Conservation (phyloP, 35 echinoderm and acorn worm genomes). For the Anneissia japonica region DNA sequence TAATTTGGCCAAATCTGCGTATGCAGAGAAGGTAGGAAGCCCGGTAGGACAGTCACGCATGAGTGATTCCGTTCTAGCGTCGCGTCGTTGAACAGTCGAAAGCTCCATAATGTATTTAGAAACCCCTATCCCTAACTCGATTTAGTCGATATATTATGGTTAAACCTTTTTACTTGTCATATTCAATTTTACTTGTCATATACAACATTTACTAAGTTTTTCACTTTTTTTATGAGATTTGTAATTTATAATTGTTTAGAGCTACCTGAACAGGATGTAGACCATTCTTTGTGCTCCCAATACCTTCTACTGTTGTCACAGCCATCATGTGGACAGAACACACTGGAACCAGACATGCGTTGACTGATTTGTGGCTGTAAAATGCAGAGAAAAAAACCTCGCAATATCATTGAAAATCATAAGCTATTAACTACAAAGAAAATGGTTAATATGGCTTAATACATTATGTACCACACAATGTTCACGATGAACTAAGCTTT, state of each 20-base stretch:
- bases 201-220: not conserved
- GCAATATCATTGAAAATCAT: too few relatives aligned
- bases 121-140: not conserved
- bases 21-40: too few relatives aligned
- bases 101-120: not conserved
- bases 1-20: too few relatives aligned
- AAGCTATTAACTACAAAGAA: too few relatives aligned
- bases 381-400: not conserved
- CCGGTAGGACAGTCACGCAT: too few relatives aligned
- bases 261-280: slow-evolving; percentile 70
- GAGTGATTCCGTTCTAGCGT: too few relatives aligned
- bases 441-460: too few relatives aligned
- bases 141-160: not conserved
- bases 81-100: not conserved
- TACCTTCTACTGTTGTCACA: slow-evolving; percentile 81
- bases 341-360: slow-evolving; percentile 78
- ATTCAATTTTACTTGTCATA: not conserved
- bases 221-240: not conserved
- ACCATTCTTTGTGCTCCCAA: slow-evolving; percentile 73
- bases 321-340: slow-evolving; percentile 80
- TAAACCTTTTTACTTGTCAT: not conserved
- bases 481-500: too few relatives aligned
- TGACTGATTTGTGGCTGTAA: slow-evolving; percentile 60
- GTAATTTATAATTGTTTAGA: not conserved
- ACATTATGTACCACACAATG: too few relatives aligned